Evolutionary conservation across 2,113 vertebrate genomes (phyloP).

Genomic region (Erythrolamprus reginae): DNA sequence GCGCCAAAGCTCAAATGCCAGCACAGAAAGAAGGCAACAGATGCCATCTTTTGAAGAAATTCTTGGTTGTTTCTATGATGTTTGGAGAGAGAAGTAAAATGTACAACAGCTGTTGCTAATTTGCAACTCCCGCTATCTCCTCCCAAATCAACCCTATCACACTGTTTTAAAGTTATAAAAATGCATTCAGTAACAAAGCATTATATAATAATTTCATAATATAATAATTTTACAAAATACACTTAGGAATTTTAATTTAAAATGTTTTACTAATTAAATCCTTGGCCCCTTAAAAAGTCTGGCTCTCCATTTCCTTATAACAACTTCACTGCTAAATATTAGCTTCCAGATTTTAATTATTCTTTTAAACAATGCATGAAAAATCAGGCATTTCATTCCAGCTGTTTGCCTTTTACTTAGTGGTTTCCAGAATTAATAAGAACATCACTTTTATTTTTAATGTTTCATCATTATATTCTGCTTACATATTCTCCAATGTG

Average conservation of each 20-base stretch:
- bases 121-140: neutral
- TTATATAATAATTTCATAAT: neutral
- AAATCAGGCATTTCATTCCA: neutral
- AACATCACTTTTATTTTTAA: neutral
- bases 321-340: neutral
- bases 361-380: neutral
- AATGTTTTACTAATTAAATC: neutral
- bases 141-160: neutral
- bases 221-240: neutral
- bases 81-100: slow-evolving; percentile 3
- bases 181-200: neutral
- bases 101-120: neutral
- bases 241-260: neutral
- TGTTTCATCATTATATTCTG: neutral
- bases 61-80: neutral
- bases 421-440: neutral
- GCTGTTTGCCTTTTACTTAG: neutral
- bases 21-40: neutral
- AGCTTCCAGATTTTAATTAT: neutral
- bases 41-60: slow-evolving; percentile 14
- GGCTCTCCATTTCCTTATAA: neutral
- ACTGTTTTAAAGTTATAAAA: slow-evolving; percentile 4
- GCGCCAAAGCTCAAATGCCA: slow-evolving; percentile 4
- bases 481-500: neutral
- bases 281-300: neutral